A percentile compares a stretch with the other conserved stretches of the same genome.
Evolutionary conservation across 2,888 invertebrate species (phyloP).

Genomic region (Cosmorhoe ocellata): DNA sequence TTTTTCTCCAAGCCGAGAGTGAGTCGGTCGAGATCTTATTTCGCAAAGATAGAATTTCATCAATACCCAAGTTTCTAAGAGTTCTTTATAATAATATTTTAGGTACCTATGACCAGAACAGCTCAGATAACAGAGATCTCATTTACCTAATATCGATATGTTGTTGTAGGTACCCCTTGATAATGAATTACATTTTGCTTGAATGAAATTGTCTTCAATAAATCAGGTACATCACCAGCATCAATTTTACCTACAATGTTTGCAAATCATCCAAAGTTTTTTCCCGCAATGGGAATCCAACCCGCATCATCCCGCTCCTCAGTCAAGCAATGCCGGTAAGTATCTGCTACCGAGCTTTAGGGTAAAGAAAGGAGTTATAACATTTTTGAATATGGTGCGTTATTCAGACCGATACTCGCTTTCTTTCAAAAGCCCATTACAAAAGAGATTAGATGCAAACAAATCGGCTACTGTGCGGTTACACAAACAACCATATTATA

Average conservation of each 20-base stretch:
- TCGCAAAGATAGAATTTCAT: constrained; percentile 76
- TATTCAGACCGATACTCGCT: not conserved
- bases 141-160: constrained; percentile 25
- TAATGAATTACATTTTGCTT: too few relatives aligned
- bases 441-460: constrained; percentile 77
- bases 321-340: too few relatives aligned
- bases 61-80: constrained; percentile 68
- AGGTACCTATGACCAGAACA: constrained; percentile 51
- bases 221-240: too few relatives aligned
- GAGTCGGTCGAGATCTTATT: constrained; percentile 66
- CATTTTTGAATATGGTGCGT: not conserved
- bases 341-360: too few relatives aligned
- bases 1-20: constrained; percentile 54
- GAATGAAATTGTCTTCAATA: too few relatives aligned
- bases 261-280: too few relatives aligned
- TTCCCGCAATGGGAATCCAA: too few relatives aligned
- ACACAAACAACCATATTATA: constrained; percentile 60
- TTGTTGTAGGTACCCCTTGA: too few relatives aligned
- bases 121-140: constrained; percentile 48
- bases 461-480: constrained; percentile 65
- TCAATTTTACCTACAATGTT: too few relatives aligned
- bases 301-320: too few relatives aligned
- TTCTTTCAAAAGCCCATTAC: constrained; percentile 55
- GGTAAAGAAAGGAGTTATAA: too few relatives aligned
- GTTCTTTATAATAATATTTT: constrained; percentile 73